These are phyloP conservation scores for Syrphus vitripennis DNA, from an alignment of 2,888 invertebrate genomes.

Conservation along the genomic window DNA sequence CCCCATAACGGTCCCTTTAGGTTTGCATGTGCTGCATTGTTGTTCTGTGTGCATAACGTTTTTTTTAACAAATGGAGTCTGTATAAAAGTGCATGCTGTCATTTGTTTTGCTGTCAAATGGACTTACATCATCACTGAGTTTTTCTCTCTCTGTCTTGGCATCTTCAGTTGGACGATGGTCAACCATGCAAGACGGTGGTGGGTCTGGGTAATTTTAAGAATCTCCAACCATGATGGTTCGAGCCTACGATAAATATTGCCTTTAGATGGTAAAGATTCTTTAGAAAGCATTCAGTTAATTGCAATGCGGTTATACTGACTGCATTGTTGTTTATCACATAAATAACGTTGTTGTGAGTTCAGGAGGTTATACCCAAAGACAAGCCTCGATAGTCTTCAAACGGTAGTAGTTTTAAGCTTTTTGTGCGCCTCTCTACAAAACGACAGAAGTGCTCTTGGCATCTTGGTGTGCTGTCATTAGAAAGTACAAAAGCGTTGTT, in stretches of 20 bases:
- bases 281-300: conserved; percentile 41
- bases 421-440: neutral
- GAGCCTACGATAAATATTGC: conserved; percentile 2
- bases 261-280: conserved; percentile 19
- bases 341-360: conserved; percentile 37
- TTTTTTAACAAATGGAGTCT: conserved; percentile 41
- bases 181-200: conserved; percentile 3
- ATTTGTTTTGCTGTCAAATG: conserved; percentile 65
- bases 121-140: conserved; percentile 56
- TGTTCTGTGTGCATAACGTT: conserved; percentile 49
- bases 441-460: conserved; percentile 1
- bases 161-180: neutral
- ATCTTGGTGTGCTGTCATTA: conserved; percentile 35
- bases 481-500: conserved; percentile 48
- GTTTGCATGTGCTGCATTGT: conserved; percentile 45
- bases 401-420: conserved; percentile 26
- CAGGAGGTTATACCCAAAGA: conserved; percentile 37
- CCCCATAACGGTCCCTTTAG: conserved; percentile 69
- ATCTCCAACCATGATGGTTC: conserved; percentile 3
- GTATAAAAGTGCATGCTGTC: conserved; percentile 39
- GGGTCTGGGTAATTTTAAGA: conserved; percentile 49
- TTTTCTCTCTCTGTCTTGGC: neutral
- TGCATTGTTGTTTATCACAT: conserved; percentile 25
- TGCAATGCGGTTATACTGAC: conserved; percentile 18
- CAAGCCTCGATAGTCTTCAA: conserved; percentile 18